Evolutionary conservation across 2,888 invertebrate genomes (phyloP).

Genomic region (Drosophila neonasuta): DNA sequence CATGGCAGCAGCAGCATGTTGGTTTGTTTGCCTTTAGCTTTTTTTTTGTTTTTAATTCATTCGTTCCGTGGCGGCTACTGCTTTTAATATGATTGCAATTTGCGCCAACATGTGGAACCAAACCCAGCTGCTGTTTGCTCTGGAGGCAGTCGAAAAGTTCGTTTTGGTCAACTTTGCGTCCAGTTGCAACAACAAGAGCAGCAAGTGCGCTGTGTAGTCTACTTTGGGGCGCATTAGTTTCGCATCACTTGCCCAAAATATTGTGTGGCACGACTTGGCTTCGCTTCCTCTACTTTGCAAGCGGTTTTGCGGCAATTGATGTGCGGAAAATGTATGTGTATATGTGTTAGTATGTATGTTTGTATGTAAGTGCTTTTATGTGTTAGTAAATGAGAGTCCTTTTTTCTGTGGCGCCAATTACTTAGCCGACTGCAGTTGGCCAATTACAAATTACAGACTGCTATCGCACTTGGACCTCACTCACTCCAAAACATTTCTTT

Average conservation of each 20-base stretch:
- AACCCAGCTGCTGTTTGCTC: conserved; percentile 22
- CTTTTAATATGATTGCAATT: conserved; percentile 78
- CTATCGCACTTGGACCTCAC: conserved; percentile 20
- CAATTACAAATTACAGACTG: conserved; percentile 69
- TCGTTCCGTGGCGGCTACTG: conserved; percentile 36
- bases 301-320: conserved; percentile 60
- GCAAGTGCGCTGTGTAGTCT: conserved; percentile 27
- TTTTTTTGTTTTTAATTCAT: conserved; percentile 40
- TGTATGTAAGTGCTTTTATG: conserved; percentile 13
- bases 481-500: neutral
- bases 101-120: conserved; percentile 54
- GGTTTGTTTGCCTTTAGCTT: conserved; percentile 22
- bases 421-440: conserved; percentile 61
- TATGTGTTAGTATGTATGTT: neutral
- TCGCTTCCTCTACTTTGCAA: conserved; percentile 52
- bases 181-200: conserved; percentile 26
- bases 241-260: conserved; percentile 65
- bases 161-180: conserved; percentile 48
- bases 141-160: conserved; percentile 41
- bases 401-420: conserved; percentile 61
- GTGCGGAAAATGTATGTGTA: conserved; percentile 36
- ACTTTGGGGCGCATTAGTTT: conserved; percentile 69
- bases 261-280: conserved; percentile 52
- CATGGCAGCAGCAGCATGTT: conserved; percentile 24
- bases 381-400: conserved; percentile 11